Conservation (phyloP, 2,113 vertebrate genomes). For the Ceuthmochares aereus region DNA sequence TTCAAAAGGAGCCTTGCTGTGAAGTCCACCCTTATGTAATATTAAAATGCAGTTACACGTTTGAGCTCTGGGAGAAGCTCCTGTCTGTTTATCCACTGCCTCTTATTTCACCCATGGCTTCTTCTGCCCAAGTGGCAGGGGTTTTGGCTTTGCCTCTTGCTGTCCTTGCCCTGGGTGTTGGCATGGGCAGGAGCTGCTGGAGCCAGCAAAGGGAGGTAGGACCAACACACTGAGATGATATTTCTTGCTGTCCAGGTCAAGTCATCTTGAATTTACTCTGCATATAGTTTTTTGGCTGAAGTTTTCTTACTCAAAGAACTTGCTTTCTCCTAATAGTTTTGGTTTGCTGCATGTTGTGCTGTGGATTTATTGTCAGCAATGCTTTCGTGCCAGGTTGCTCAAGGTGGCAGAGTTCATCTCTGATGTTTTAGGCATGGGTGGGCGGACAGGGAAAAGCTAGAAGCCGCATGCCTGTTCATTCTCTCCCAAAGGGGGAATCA, state of each 20-base stretch:
- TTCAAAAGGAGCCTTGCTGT: not conserved
- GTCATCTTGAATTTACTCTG: not conserved
- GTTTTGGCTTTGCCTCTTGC: not conserved
- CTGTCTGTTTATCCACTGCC: rapidly evolving
- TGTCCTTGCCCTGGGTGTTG: not conserved
- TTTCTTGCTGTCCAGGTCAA: not conserved
- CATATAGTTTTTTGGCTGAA: not conserved
- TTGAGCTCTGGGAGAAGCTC: not conserved
- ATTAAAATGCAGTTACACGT: not conserved
- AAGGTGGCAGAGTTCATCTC: not conserved
- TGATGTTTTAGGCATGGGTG: rapidly evolving
- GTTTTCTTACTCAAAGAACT: not conserved
- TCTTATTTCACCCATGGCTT: not conserved
- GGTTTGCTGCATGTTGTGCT: not conserved
- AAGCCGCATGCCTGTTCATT: rapidly evolving
- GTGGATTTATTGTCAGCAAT: not conserved
- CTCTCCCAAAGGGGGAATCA: rapidly evolving
- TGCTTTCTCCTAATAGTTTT: not conserved
- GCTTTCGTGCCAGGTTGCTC: not conserved
- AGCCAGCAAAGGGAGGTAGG: not conserved
- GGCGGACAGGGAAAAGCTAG: not conserved
- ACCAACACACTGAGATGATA: rapidly evolving
- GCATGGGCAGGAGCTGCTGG: not conserved
- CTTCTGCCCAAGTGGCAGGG: not conserved
- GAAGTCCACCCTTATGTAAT: not conserved